Conservation (phyloP, 2,797 vertebrate genomes). For the Salmo trutta region DNA sequence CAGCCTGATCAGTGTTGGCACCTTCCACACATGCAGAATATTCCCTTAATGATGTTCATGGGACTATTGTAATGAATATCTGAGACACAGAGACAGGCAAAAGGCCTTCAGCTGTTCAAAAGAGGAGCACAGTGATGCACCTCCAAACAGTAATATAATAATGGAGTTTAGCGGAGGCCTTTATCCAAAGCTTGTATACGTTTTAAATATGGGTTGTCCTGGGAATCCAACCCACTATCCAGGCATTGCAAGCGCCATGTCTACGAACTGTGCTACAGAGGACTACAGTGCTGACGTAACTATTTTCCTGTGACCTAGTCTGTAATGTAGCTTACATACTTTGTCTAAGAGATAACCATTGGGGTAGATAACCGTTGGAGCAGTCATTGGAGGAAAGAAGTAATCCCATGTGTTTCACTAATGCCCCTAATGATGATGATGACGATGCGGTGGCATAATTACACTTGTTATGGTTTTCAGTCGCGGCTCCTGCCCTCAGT, state of each 20-base stretch:
- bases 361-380: neutral
- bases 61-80: neutral
- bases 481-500: neutral
- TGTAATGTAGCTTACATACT: neutral
- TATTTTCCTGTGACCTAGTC: neutral
- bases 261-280: too few relatives aligned
- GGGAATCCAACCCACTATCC: too few relatives aligned
- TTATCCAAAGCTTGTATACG: too few relatives aligned
- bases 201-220: too few relatives aligned
- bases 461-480: neutral
- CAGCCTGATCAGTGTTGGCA: neutral
- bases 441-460: neutral
- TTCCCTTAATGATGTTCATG: slow-evolving; percentile 30
- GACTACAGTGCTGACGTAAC: too few relatives aligned
- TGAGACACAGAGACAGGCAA: neutral
- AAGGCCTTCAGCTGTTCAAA: neutral
- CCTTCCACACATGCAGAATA: slow-evolving; percentile 39
- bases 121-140: neutral
- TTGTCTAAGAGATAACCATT: neutral
- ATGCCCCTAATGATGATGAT: slow-evolving; percentile 9
- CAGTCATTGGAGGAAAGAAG: neutral
- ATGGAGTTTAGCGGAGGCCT: too few relatives aligned
- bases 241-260: too few relatives aligned
- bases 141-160: neutral
- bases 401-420: neutral